Evolutionary conservation across 2,888 invertebrate species (phyloP), one percentile per base, ranked within the genome.

Genomic region (Meteorus cinctellus): DNA sequence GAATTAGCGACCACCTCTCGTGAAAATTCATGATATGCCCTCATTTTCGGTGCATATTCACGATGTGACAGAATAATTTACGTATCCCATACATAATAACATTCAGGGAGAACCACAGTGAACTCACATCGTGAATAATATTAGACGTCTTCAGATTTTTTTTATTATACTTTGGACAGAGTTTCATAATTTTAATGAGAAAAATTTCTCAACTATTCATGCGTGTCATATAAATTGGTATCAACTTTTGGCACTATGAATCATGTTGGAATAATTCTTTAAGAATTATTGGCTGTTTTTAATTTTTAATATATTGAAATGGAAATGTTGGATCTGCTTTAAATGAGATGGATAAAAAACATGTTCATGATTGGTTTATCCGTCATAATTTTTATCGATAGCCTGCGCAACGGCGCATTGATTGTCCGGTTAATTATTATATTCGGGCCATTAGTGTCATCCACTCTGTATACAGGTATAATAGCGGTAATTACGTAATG

Each of bases 401-500:
- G 16, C 34, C 51, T 4, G 5, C n/a, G 69, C 45, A 75, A 74
- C 78, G 48, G 55, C 68, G 74, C 55, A 74, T 79, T 72, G 76
- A 78, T 78, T 72, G 76, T 51, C 67, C 55, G 66, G 55, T 69
- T 62, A 66, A 79, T 79, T 74, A 79, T 79, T 76, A 74, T 66
- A 76, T 74, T 77, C 75, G 51, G 71, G 59, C 72, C 63, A 72
- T 79, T 69, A 76, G 70, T 60, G 69, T 79, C 72, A 62, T 45
- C 69, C 72, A 60, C 59, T 29, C 36, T 14, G 34, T 41, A 19
- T 55, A 19, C 55, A 55, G 45, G 72, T 74, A 69, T 79, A 76
- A 78, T 79, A 62, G 62, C 69, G 36, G 66, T 78, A 79, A 79
- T 79, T 79, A 78, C 74, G 65, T 78, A 79, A 78, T 72, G 55